phyloP scores from a whole-genome alignment of 2,888 invertebrate species.

The Meteorus colon region DNA sequence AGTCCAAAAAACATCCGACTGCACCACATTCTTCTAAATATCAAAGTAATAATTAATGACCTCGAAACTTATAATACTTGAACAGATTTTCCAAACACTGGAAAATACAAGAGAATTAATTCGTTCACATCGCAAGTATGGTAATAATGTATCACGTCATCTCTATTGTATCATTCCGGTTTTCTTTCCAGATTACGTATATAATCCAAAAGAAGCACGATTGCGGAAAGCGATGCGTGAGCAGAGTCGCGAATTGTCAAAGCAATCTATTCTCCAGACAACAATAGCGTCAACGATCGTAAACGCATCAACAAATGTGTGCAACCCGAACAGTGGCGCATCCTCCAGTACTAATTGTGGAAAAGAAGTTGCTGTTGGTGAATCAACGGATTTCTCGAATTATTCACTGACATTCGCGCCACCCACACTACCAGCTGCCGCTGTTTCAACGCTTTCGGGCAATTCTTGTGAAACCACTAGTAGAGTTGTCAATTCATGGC shows the following conservation, averaged over 20 bases:
- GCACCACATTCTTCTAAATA: background rate
- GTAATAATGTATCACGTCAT: background rate
- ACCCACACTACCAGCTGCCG: slow-evolving; percentile 42
- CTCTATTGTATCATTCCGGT: background rate
- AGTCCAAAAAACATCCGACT: slow-evolving; percentile 40
- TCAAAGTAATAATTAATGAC: background rate
- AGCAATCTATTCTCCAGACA: slow-evolving; percentile 67
- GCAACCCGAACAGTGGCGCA: background rate
- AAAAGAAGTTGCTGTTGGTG: slow-evolving; percentile 41
- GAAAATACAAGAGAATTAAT: slow-evolving; percentile 9
- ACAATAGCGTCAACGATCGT: slow-evolving; percentile 59
- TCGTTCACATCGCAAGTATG: too few relatives aligned
- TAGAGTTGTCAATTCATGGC: slow-evolving; percentile 66
- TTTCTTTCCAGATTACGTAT: slow-evolving; percentile 76
- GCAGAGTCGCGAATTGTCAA: slow-evolving; percentile 68
- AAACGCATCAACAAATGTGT: slow-evolving; percentile 30
- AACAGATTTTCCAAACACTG: slow-evolving; percentile 38
- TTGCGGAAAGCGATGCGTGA: slow-evolving; percentile 78
- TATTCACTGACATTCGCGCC: slow-evolving; percentile 52
- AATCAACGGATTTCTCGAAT: slow-evolving; percentile 51
- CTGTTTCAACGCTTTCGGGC: slow-evolving; percentile 49
- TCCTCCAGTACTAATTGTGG: slow-evolving; percentile 30
- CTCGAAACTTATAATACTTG: background rate
- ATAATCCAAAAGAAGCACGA: slow-evolving; percentile 79
- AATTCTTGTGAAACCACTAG: slow-evolving; percentile 50